phyloP scores from a whole-genome alignment of 2,797 vertebrate genomes.

The Peromyscus nudipes region DNA sequence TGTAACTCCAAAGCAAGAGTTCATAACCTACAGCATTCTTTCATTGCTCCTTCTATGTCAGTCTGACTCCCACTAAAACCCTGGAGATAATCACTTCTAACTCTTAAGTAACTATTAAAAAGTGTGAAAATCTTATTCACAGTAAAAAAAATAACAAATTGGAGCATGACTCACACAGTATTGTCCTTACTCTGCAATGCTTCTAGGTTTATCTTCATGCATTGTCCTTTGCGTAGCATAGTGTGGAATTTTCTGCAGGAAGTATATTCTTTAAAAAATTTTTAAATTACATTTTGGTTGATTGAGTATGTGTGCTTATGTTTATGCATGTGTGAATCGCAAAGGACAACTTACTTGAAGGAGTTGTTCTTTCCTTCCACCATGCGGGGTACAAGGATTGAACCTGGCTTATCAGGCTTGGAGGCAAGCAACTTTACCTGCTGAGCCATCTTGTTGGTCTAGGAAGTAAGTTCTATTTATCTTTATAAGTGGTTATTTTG shows the following conservation, averaged over 20 bases:
- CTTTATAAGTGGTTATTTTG: constrained; percentile 33
- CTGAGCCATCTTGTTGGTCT: not conserved
- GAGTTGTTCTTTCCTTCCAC: not conserved
- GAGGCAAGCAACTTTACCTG: not conserved
- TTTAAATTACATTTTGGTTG: not conserved
- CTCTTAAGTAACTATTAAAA: constrained; percentile 26
- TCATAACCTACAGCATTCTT: not conserved
- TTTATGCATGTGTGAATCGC: not conserved
- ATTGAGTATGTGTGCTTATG: not conserved
- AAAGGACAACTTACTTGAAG: not conserved
- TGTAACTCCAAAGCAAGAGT: not conserved
- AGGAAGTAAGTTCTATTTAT: not conserved
- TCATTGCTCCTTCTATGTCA: not conserved
- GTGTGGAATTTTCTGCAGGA: not conserved
- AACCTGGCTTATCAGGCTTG: not conserved
- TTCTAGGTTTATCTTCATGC: not conserved
- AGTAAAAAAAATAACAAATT: not conserved
- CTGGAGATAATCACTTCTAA: not conserved
- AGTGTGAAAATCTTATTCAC: not conserved
- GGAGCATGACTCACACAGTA: not conserved
- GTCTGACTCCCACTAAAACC: fast-evolving
- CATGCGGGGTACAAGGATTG: not conserved
- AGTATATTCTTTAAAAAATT: not conserved
- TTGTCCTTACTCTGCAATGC: not conserved
- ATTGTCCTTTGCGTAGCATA: constrained; percentile 18